Conservation (phyloP, 2,113 vertebrate genomes). For the Megalops atlanticus region DNA sequence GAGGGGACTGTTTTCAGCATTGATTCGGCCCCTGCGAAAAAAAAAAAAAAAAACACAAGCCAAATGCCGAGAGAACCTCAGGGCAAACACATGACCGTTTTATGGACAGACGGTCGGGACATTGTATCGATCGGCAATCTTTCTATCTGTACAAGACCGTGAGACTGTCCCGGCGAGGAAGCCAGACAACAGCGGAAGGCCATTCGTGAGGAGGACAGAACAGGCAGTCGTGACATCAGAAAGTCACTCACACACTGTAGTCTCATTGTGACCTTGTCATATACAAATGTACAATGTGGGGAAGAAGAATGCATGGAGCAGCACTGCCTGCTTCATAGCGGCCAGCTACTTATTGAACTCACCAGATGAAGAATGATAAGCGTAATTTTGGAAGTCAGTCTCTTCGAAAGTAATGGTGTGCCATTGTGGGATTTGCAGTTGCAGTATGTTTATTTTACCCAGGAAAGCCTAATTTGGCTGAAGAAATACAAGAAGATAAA, state of each 20-base stretch:
- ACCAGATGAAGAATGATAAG: too few relatives aligned
- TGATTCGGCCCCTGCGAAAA: neutral
- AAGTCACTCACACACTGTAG: neutral
- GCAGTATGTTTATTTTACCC: neutral
- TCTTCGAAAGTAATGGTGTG: neutral
- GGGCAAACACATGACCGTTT: neutral
- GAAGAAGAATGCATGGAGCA: neutral
- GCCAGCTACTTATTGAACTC: neutral
- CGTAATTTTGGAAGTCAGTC: neutral
- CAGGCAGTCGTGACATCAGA: too few relatives aligned
- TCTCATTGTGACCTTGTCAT: neutral
- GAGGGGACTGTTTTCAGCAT: neutral
- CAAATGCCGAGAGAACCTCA: neutral
- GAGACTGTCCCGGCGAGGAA: too few relatives aligned
- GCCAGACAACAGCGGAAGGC: too few relatives aligned
- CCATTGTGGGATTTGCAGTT: neutral
- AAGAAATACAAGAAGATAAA: neutral
- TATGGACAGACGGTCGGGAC: neutral
- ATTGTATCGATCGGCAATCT: neutral
- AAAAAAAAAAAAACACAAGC: neutral
- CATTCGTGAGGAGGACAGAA: too few relatives aligned
- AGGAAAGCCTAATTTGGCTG: neutral
- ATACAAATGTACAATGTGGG: neutral
- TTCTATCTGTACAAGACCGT: neutral
- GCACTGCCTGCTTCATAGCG: neutral